These are phyloP conservation scores for Melierax canorus DNA, from an alignment of 2,113 vertebrate species.

Conservation along the genomic window DNA sequence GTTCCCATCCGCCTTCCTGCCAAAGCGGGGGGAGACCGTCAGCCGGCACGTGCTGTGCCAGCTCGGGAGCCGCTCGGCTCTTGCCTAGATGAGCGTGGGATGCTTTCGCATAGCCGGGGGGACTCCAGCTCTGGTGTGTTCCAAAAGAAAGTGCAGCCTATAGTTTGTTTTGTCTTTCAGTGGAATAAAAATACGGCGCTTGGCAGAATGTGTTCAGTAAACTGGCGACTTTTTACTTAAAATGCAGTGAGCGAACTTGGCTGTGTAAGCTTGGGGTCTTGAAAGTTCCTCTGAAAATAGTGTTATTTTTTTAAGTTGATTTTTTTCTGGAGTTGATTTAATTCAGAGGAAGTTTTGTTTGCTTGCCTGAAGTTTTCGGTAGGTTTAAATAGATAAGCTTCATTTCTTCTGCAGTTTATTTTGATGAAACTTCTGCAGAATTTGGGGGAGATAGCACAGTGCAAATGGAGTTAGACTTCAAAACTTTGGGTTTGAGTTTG, in stretches of 20 bases:
- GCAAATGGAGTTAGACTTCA: not conserved
- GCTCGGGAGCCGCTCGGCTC: not conserved
- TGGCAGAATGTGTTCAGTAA: slow-evolving; percentile 17
- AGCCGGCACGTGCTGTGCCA: rapidly evolving
- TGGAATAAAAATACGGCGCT: not conserved
- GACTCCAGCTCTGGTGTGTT: not conserved
- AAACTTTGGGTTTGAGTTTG: not conserved
- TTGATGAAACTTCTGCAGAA: not conserved
- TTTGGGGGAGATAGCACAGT: not conserved
- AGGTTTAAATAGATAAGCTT: slow-evolving; percentile 7
- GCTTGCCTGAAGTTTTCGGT: not conserved
- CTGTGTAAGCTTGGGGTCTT: not conserved
- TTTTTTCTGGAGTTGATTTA: slow-evolving; percentile 28
- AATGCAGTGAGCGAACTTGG: not conserved
- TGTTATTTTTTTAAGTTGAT: slow-evolving; percentile 5
- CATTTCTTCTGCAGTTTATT: not conserved
- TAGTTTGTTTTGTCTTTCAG: slow-evolving; percentile 42
- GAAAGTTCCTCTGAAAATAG: not conserved
- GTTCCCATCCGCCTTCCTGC: not conserved
- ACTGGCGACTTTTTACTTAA: not conserved
- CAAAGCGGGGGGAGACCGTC: not conserved
- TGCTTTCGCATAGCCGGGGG: rapidly evolving
- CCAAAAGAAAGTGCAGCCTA: not conserved
- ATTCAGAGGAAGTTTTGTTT: slow-evolving; percentile 36
- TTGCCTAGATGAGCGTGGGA: not conserved